These are phyloP conservation scores for Ammospiza maritima DNA, from an alignment of 2,797 vertebrate species.

Conservation along the genomic window DNA sequence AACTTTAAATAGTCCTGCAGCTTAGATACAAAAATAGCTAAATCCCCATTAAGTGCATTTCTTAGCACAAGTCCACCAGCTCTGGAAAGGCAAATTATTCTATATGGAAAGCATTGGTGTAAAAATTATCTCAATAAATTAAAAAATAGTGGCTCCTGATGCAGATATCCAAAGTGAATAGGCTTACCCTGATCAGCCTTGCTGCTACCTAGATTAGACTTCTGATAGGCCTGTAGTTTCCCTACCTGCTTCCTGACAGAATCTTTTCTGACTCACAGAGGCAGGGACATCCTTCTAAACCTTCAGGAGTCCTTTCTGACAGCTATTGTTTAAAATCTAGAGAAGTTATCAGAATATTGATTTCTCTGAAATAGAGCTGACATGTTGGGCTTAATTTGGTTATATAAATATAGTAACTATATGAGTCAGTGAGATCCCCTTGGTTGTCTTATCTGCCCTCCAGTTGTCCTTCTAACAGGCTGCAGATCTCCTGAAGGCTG, in stretches of 20 bases:
- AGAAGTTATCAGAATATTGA: constrained; percentile 10
- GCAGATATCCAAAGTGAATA: neutral
- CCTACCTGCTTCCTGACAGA: neutral
- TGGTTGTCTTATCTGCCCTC: neutral
- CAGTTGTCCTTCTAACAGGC: neutral
- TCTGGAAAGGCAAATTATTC: neutral
- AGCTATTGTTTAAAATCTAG: neutral
- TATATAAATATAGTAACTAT: neutral
- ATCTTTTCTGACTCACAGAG: neutral
- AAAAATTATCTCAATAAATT: neutral
- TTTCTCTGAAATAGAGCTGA: neutral
- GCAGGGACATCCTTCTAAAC: neutral
- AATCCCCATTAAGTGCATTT: fast-evolving
- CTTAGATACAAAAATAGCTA: neutral
- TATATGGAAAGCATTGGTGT: neutral
- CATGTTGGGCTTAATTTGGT: neutral
- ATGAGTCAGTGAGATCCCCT: neutral
- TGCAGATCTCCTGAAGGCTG: neutral
- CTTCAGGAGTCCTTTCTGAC: neutral
- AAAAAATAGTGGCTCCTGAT: neutral
- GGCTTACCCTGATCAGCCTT: neutral
- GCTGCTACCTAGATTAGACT: neutral
- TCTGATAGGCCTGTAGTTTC: neutral
- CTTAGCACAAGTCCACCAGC: neutral
- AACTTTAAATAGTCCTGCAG: neutral